Base-by-base conservation (phyloP, 2,888 invertebrate genomes). In the Octodonta nipae region DNA sequence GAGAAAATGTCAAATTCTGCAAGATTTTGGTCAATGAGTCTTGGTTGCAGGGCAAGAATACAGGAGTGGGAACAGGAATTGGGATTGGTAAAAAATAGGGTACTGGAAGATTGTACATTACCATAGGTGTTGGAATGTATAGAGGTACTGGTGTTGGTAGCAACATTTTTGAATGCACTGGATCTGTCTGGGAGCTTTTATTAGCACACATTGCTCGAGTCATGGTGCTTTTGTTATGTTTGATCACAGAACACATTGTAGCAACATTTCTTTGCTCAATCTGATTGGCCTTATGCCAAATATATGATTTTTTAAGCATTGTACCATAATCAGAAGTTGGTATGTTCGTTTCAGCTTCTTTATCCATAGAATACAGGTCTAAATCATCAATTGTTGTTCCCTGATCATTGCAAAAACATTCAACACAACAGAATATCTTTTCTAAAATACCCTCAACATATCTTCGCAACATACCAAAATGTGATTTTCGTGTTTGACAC, bases 81-180 rank as follows among this genome's bases (percentile, higher is more conserved):
- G 87, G 84, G 40, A 89, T 74, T 2, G 87, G 84, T 1, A 87
- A 64, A 0, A 86, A 83, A 1, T 81, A 70, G 0, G 88, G 87
- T 47, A 78, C 76, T 0, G 85, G 84, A 46, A 77, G 58, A 2
- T 77, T 76, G 66, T 79, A 88, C 85, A 87, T 86, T 27, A 76
- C 77, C 60, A 81, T 71, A 0, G 86, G 86, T 16, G 75, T 73
- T 0, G 88, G 87, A 1, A 88, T 71, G 52, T 78, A 86, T 28
- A 88, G 77, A 0, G 88, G 88, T 2, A 88, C 78, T 0, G 88
- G 88, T 16, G 88, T 71, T 0, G 88, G 88, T 10, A 88, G 12
- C 5, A 42, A n/a, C 13, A 28, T 28, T 13, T 11, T 28, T 6
- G 25, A 26, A 6, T 26, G 15, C 6, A n/a, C 3, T 24, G 29